phyloP scores from a whole-genome alignment of 2,113 vertebrate genomes.

The Machaerirhynchus nigripectus region DNA sequence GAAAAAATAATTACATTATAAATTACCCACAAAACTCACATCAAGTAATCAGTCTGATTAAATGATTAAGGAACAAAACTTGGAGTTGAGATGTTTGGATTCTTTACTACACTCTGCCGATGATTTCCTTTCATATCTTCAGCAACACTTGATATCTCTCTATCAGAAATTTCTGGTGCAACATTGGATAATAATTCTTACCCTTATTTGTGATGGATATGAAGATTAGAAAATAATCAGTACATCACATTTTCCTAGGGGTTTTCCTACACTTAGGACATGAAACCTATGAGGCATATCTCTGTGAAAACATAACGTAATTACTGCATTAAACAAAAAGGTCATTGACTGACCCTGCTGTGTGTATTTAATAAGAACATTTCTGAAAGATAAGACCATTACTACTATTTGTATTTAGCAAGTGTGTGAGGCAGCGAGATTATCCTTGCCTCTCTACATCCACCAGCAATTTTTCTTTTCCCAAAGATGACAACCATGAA shows the following conservation, averaged over 20 bases:
- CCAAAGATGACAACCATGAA: not conserved
- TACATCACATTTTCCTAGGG: not conserved
- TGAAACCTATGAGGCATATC: not conserved
- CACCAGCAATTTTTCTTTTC: not conserved
- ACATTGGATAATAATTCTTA: not conserved
- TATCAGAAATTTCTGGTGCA: not conserved
- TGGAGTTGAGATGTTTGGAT: not conserved
- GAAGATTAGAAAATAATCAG: not conserved
- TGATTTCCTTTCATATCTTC: not conserved
- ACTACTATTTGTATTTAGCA: not conserved
- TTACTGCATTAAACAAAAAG: constrained; percentile 25
- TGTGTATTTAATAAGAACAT: not conserved
- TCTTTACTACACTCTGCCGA: not conserved
- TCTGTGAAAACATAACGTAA: not conserved
- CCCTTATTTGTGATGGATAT: not conserved
- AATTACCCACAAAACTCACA: not conserved
- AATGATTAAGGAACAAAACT: not conserved
- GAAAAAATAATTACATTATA: not conserved
- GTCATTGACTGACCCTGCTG: not conserved
- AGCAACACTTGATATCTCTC: not conserved
- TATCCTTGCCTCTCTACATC: not conserved
- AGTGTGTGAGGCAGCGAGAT: not conserved
- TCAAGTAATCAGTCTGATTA: not conserved
- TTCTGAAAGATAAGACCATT: not conserved
- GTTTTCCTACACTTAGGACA: not conserved